Evolutionary conservation across 2,797 vertebrate species (phyloP).

Genomic region (Platalea minor): DNA sequence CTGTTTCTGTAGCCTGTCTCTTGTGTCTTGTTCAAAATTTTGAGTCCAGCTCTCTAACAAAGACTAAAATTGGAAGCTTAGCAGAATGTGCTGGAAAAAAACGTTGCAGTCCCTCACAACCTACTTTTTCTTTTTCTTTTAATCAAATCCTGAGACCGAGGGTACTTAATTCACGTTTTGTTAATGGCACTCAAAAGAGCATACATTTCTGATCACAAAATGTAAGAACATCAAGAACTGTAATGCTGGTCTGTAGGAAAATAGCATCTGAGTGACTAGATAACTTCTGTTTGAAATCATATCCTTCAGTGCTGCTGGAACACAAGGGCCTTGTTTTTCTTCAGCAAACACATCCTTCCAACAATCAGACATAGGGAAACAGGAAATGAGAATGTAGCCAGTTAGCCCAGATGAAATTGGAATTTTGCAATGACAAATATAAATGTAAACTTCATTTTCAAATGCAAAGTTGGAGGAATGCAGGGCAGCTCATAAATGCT

Average conservation of each 20-base stretch:
- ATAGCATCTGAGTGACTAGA: background rate
- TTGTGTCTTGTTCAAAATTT: background rate
- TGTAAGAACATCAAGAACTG: background rate
- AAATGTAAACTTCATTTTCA: background rate
- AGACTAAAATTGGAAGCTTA: background rate
- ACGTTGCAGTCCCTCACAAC: background rate
- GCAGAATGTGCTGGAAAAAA: background rate
- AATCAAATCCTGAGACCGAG: background rate
- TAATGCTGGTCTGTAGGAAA: background rate
- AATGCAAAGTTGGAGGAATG: background rate
- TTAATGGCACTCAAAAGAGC: background rate
- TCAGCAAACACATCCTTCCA: background rate
- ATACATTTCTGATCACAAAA: background rate
- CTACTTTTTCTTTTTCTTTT: background rate
- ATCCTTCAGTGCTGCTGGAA: background rate
- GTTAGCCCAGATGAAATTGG: background rate
- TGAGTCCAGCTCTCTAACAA: background rate
- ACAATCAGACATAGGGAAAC: background rate
- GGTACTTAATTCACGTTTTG: background rate
- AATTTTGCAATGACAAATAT: background rate
- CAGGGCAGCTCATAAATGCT: background rate
- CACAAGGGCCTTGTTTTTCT: background rate
- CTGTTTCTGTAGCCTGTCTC: background rate
- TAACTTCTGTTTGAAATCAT: background rate
- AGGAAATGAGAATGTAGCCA: background rate